A percentile compares a stretch with the other conserved stretches of the same genome.
These are phyloP conservation scores for Melinaea marsaeus DNA, from an alignment of 2,888 invertebrate species.

Conservation along the genomic window DNA sequence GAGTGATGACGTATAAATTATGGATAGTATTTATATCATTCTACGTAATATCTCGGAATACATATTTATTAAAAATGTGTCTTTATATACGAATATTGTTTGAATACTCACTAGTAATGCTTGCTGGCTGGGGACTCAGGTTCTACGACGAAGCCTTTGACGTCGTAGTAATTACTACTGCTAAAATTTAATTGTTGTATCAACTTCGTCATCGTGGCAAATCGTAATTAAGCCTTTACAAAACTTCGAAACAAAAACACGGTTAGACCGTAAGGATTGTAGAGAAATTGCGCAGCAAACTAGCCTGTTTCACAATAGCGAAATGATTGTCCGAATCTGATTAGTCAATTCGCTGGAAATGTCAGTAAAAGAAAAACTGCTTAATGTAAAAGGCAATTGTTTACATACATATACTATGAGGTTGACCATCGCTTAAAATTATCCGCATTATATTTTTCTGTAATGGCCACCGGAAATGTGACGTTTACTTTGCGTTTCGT, in stretches of 20 bases:
- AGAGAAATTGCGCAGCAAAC: conserved; percentile 56
- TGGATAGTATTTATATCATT: too few relatives aligned
- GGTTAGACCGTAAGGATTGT: conserved; percentile 55
- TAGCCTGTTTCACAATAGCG: conserved; percentile 44
- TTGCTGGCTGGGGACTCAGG: conserved; percentile 48
- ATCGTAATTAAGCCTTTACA: conserved; percentile 71
- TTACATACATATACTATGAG: conserved; percentile 32
- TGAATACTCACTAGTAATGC: conserved; percentile 52
- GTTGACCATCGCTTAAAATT: conserved; percentile 43
- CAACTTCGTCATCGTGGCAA: conserved; percentile 74
- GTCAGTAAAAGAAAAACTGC: conserved; percentile 23
- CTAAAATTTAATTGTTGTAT: conserved; percentile 76
- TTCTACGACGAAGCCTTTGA: conserved; percentile 48
- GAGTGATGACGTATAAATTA: too few relatives aligned
- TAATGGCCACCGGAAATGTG: conserved; percentile 67
- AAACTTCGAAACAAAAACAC: conserved; percentile 61
- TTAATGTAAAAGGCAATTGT: conserved; percentile 15
- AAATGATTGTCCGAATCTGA: conserved; percentile 26
- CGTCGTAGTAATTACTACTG: conserved; percentile 72
- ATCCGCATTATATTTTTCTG: conserved; percentile 51
- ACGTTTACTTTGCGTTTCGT: conserved; percentile 41
- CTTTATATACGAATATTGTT: too few relatives aligned
- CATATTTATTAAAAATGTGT: too few relatives aligned
- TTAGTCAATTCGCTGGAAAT: conserved; percentile 33
- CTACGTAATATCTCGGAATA: too few relatives aligned